These are phyloP conservation scores for Agrotis clavis DNA, from an alignment of 2,888 invertebrate genomes.

Conservation along the genomic window DNA sequence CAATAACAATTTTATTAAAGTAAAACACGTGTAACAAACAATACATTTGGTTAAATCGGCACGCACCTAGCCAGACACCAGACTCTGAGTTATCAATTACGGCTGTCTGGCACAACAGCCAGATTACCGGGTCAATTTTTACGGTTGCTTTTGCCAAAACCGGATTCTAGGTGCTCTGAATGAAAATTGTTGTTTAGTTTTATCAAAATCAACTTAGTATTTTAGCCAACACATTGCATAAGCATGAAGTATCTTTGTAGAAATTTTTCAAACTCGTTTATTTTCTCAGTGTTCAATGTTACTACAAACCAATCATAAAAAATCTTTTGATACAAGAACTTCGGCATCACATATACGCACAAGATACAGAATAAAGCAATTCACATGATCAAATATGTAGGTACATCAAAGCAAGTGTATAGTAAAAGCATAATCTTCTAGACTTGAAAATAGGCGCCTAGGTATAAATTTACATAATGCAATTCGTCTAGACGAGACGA, in stretches of 20 bases:
- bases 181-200: slow-evolving; percentile 7
- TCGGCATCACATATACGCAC: background rate
- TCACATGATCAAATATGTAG: slow-evolving; percentile 39
- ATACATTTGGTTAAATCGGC: slow-evolving; percentile 6
- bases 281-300: background rate
- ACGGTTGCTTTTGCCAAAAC: slow-evolving; percentile 30
- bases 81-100: slow-evolving; percentile 39
- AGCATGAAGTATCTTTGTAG: background rate
- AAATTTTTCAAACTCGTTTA: background rate
- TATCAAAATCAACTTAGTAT: background rate
- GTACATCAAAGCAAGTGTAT: slow-evolving; percentile 40
- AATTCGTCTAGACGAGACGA: slow-evolving; percentile 89
- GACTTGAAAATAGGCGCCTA: slow-evolving; percentile 79
- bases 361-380: slow-evolving; percentile 28
- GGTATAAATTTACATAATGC: slow-evolving; percentile 88
- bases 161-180: slow-evolving; percentile 1
- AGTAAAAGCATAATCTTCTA: slow-evolving; percentile 59
- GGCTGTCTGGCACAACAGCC: slow-evolving; percentile 37
- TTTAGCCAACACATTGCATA: slow-evolving; percentile 6
- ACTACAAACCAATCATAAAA: background rate
- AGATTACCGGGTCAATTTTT: slow-evolving; percentile 31
- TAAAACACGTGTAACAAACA: slow-evolving; percentile 37
- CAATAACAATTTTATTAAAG: slow-evolving; percentile 26
- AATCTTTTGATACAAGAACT: background rate
- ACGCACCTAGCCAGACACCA: slow-evolving; percentile 24